Conservation (phyloP, 2,113 vertebrate species). For the Muscicapa adusta region DNA sequence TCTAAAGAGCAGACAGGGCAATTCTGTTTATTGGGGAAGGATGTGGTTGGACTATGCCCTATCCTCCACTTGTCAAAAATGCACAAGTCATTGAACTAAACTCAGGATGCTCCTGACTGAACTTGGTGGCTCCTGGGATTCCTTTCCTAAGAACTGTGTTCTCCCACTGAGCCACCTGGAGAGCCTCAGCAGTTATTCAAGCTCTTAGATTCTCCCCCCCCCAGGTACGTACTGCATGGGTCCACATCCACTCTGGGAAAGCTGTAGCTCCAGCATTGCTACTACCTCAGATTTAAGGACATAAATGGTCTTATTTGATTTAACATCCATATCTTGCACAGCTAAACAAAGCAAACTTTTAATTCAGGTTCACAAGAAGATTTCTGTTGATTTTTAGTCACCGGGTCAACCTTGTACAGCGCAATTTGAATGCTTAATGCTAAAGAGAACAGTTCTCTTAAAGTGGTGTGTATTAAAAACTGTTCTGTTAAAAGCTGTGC, state of each 20-base stretch:
- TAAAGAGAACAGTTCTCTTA: neutral
- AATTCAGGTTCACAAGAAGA: neutral
- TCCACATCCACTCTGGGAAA: neutral
- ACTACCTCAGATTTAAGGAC: neutral
- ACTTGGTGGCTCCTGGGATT: neutral
- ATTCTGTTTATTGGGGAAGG: neutral
- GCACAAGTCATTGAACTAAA: neutral
- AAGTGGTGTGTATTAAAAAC: neutral
- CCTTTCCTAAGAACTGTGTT: neutral
- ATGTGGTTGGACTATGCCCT: neutral
- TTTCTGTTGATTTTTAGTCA: neutral
- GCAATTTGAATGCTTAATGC: neutral
- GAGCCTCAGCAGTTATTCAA: neutral
- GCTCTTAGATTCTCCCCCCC: neutral
- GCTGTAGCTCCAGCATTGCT: neutral
- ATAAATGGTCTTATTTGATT: neutral
- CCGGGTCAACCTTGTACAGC: neutral
- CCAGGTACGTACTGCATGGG: fast-evolving
- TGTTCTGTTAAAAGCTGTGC: neutral
- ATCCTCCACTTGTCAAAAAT: neutral
- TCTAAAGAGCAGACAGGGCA: neutral
- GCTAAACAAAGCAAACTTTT: neutral
- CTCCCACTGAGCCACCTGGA: neutral
- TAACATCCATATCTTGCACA: neutral
- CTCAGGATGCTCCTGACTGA: neutral